Evolutionary conservation across 2,888 invertebrate genomes (phyloP).

Genomic region (Caenorhabditis sp.): DNA sequence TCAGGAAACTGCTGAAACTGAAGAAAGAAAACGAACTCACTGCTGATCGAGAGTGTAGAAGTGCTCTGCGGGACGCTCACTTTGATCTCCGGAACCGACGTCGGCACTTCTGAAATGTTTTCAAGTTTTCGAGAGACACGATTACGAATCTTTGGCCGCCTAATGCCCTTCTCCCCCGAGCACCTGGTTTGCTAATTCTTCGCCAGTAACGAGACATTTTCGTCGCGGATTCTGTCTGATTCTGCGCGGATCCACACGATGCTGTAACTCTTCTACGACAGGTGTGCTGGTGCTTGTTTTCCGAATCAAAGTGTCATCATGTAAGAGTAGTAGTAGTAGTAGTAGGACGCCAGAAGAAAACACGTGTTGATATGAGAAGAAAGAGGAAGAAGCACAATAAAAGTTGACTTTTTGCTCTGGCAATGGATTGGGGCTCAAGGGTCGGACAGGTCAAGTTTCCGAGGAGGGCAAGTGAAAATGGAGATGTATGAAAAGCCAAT

Average conservation of each 20-base stretch:
- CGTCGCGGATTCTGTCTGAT: neutral
- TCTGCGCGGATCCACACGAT: neutral
- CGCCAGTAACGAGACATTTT: slow-evolving; percentile 53
- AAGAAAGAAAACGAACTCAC: slow-evolving; percentile 45
- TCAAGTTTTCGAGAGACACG: slow-evolving; percentile 7
- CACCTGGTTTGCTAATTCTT: slow-evolving; percentile 58
- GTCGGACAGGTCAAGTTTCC: neutral
- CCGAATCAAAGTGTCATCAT: neutral
- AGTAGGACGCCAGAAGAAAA: neutral
- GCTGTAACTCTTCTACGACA: neutral
- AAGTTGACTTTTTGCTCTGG: neutral
- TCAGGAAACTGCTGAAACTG: neutral
- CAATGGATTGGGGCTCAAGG: neutral
- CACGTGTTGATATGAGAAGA: neutral
- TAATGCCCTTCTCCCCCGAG: neutral
- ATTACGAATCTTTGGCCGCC: neutral
- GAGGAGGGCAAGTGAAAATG: neutral
- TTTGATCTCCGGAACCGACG: slow-evolving; percentile 63
- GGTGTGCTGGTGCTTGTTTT: neutral
- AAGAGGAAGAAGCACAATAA: neutral
- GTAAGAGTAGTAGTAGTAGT: neutral
- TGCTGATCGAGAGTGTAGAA: slow-evolving; percentile 60
- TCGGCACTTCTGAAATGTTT: slow-evolving; percentile 63
- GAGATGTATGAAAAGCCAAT: no score
- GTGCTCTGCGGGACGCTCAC: slow-evolving; percentile 62